Evolutionary conservation across 2,113 vertebrate species (phyloP), one percentile per base, ranked within the genome.

Genomic region (Platysternon megacephalum): DNA sequence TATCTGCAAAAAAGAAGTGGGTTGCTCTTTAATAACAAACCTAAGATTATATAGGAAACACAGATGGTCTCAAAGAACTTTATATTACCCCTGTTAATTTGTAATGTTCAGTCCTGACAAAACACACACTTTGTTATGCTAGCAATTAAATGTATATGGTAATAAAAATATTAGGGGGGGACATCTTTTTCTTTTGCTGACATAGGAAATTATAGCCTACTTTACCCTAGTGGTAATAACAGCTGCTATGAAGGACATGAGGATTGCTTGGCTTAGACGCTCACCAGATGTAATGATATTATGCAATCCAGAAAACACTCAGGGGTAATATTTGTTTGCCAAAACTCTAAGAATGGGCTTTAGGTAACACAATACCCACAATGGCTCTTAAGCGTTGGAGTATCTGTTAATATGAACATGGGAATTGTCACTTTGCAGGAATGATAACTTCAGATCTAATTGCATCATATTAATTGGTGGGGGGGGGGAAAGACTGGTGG

Each of bases 131-230:
- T 56, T 79, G 48, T 87, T 88, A 74, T 92, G 53, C 58, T 88
- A 74, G 84, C 17, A 44, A 56, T 92, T 68, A 88, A 80, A 84
- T 72, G 78, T 82, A 84, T 72, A 79, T 84, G 55, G 86, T 79
- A 83, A 79, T 39, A 84, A 84, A 87, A 53, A 84, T 35, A 48
- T 65, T 79, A 58, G 11, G 56, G 28, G 78, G 84, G 80, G 48
- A 39, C 14, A 12, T 65, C 46, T 68, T 83, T 84, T 68, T 35
- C 48, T 35, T 91, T 85, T 87, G 49, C 81, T 94, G 65, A 93
- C 56, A 88, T 93, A 95, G 95, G 92, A 95, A 97, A 95, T 95
- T 90, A 52, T 90, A 95, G 55, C 61, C 89, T 92, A 81, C 85
- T 94, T 96, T 91, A 95, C 92, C 80, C 0, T 0, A 96, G 53